Percentiles rank a stretch among this genome's conserved stretches.
Evolutionary conservation across 2,113 vertebrate genomes (phyloP).

Genomic region (Calypte anna): DNA sequence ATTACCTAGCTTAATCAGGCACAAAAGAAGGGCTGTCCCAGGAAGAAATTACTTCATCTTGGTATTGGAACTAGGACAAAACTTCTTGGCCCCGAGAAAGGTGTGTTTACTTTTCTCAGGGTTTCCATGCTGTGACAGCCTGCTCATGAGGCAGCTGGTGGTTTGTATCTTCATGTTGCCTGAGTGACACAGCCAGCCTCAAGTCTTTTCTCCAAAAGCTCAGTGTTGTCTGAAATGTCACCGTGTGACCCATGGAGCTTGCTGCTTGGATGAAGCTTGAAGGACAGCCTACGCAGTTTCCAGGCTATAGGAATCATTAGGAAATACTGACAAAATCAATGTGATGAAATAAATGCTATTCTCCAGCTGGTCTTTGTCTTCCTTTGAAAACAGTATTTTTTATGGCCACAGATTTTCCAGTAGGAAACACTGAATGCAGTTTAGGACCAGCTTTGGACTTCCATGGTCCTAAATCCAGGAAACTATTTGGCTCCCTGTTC

Average conservation of each 20-base stretch:
- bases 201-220: not conserved
- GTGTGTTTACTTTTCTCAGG: conserved; percentile 24
- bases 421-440: not conserved
- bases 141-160: not conserved
- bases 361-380: conserved; percentile 2
- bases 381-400: conserved; percentile 43
- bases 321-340: conserved; percentile 36
- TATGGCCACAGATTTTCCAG: conserved; percentile 34
- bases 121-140: not conserved
- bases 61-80: conserved; percentile 11
- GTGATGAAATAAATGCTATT: conserved; percentile 11
- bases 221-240: not conserved
- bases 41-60: conserved; percentile 57
- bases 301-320: conserved; percentile 9
- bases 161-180: not conserved
- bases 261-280: not conserved
- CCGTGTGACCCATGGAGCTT: not conserved
- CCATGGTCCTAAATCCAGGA: not conserved
- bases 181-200: not conserved
- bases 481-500: not conserved
- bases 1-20: conserved; percentile 50
- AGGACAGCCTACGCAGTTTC: not conserved
- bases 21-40: conserved; percentile 27
- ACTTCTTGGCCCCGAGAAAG: not conserved
- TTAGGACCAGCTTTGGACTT: conserved; percentile 13